Evolutionary conservation across 2,888 invertebrate genomes (phyloP).

Genomic region (Mythimna lalbum): DNA sequence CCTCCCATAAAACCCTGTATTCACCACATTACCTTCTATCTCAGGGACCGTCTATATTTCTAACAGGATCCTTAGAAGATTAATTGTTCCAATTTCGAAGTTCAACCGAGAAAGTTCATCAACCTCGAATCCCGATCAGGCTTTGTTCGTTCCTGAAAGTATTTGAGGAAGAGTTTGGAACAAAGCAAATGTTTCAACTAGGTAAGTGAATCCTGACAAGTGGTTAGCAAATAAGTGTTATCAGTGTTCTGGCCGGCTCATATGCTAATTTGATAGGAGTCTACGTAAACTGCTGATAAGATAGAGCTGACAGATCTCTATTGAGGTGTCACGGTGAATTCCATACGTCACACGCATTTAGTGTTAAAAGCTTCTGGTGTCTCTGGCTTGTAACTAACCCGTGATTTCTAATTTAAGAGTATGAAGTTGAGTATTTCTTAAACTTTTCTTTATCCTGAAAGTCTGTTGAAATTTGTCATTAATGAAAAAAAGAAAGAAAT

Average conservation of each 20-base stretch:
- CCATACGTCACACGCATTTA: constrained; percentile 27
- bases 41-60: background rate
- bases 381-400: background rate
- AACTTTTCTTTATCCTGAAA: too few species aligned
- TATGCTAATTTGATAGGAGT: constrained; percentile 57
- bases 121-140: constrained; percentile 6
- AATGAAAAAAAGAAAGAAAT: too few species aligned
- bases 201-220: constrained; percentile 48
- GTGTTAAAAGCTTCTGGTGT: constrained; percentile 31
- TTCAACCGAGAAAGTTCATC: background rate
- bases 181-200: constrained; percentile 39
- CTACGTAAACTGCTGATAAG: constrained; percentile 54
- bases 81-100: background rate
- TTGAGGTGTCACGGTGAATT: constrained; percentile 47
- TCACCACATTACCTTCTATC: background rate
- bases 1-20: background rate
- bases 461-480: too few species aligned
- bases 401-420: too few species aligned
- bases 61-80: constrained; percentile 1
- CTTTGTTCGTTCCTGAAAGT: background rate
- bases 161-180: constrained; percentile 16
- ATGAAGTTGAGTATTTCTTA: too few species aligned
- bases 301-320: constrained; percentile 49
- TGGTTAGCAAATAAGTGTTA: constrained; percentile 53
- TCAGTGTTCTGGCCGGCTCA: constrained; percentile 34